Evolutionary conservation across 2,113 vertebrate species (phyloP), one percentile per base, ranked within the genome.

Genomic region (Chlamydotis undulata): DNA sequence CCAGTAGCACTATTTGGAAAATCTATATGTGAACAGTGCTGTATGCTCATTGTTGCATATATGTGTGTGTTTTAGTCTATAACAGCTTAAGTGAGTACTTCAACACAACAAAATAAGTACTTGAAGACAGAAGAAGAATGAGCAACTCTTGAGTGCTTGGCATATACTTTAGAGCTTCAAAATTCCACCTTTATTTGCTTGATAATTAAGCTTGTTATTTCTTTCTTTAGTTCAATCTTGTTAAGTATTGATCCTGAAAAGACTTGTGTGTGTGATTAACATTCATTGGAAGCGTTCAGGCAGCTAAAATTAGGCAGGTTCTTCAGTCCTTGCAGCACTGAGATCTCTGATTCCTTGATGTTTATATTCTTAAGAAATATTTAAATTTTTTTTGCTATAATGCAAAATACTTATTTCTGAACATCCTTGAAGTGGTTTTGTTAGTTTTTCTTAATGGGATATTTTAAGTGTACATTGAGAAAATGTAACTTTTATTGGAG

Each of bases 11-110:
- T 91, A 95, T 83, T 96, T 96, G 95, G 90, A 97, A 96, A 96
- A 95, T 70, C 7, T 95, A 2, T 82, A 28, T 88, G 94, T 95
- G 90, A 87, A 69, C 87, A 65, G 83, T 95, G 93, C 89, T 89
- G 60, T 96, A 93, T 76, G 82, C 95, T 97, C 93, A 93, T 96
- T 61, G 89, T 97, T 97, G 94, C 93, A 37, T 96, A 79, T 94
- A 9, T 93, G 87, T 96, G 70, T 89, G 70, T 95, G 65, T 89
- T 87, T 45, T 59, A 84, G 91, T 24, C 70, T 93, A 15, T 59
- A 41, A 49, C 19, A 91, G 37, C 35, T 87, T 79, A 56, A 81
- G 37, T 67, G 53, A 84, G 5, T 85, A 65, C 45, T 89, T 89
- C 47, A 76, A n/a, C 6, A 13, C 24, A 61, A 60, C 65, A 61